Evolutionary conservation across 1,140 invertebrate genomes (phyloP).

Genomic region (Drosophila setifemur): DNA sequence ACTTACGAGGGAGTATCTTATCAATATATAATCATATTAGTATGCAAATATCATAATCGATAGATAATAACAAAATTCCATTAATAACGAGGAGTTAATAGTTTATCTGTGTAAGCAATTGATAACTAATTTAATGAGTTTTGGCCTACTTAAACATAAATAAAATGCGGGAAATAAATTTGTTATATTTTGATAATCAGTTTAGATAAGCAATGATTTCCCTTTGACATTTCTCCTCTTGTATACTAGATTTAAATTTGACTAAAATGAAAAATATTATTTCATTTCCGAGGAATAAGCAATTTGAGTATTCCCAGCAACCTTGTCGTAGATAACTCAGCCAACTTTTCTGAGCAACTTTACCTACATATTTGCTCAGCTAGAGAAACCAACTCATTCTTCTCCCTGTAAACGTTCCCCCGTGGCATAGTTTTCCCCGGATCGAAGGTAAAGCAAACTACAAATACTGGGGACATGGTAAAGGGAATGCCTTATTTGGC

Average conservation of each 20-base stretch:
- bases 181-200: too few relatives aligned
- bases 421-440: slow-evolving; percentile 1
- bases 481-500: slow-evolving; percentile 34
- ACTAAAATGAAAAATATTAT: too few relatives aligned
- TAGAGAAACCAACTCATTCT: neutral
- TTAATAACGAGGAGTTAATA: neutral
- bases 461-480: neutral
- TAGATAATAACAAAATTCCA: slow-evolving; percentile 4
- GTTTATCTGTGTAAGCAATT: neutral
- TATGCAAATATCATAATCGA: slow-evolving; percentile 16
- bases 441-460: slow-evolving; percentile 19
- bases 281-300: too few relatives aligned
- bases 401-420: neutral
- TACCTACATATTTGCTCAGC: slow-evolving; percentile 15
- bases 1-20: neutral
- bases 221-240: too few relatives aligned
- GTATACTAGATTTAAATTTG: too few relatives aligned
- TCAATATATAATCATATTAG: slow-evolving; percentile 3
- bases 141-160: too few relatives aligned
- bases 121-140: neutral
- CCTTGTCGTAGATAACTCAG: too few relatives aligned
- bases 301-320: too few relatives aligned
- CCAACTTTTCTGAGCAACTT: neutral
- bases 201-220: too few relatives aligned
- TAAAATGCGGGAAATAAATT: too few relatives aligned